phyloP scores from a whole-genome alignment of 2,888 invertebrate species.

The Synanthedon vespiformis region DNA sequence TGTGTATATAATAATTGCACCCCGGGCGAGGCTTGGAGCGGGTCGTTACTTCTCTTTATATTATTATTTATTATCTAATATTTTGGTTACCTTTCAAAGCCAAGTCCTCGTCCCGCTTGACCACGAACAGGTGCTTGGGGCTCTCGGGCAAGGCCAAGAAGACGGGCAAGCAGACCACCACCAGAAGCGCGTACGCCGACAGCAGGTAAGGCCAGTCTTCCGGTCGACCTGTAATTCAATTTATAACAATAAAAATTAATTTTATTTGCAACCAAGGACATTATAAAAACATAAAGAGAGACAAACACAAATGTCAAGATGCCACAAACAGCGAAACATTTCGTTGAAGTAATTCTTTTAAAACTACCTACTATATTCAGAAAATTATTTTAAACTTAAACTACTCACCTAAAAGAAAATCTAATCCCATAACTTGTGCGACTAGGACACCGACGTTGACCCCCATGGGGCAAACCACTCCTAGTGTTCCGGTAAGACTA shows the following conservation, averaged over 20 bases:
- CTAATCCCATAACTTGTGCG: constrained; percentile 78
- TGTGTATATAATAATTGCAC: too few relatives aligned
- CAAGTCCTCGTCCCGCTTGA: constrained; percentile 73
- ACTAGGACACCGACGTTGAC: constrained; percentile 82
- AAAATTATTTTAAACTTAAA: neutral
- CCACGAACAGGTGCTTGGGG: constrained; percentile 86
- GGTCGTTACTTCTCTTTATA: too few relatives aligned
- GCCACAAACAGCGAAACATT: neutral
- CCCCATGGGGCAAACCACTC: constrained; percentile 85
- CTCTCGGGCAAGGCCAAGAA: constrained; percentile 85
- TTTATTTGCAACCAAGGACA: too few relatives aligned
- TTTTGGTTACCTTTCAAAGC: constrained; percentile 74
- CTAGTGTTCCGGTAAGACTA: constrained; percentile 83
- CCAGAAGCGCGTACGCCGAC: constrained; percentile 77
- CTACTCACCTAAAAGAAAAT: constrained; percentile 72
- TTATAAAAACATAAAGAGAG: too few relatives aligned
- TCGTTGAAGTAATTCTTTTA: neutral
- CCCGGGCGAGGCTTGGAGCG: too few relatives aligned
- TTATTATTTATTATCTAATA: too few relatives aligned
- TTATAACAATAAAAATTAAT: too few relatives aligned
- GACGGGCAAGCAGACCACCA: constrained; percentile 73
- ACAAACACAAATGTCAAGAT: too few relatives aligned
- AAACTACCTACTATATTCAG: neutral
- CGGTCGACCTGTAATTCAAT: constrained; percentile 68
- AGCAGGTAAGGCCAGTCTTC: constrained; percentile 83